These are phyloP conservation scores for Tympanuchus pallidicinctus DNA, from an alignment of 2,113 vertebrate genomes.

Conservation along the genomic window DNA sequence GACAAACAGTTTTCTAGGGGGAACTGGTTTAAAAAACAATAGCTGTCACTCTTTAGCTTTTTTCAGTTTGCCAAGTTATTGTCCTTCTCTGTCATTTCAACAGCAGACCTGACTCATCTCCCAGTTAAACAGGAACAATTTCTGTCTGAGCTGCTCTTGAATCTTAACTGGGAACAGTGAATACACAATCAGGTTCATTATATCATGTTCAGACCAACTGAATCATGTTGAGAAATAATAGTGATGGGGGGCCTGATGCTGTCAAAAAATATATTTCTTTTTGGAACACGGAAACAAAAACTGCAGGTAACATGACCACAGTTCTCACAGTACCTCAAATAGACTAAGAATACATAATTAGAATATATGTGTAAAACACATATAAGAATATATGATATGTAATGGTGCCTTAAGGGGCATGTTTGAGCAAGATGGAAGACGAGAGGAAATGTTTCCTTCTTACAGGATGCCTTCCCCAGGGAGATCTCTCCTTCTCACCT, in stretches of 20 bases:
- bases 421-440: background rate
- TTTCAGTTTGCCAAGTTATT: background rate
- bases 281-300: background rate
- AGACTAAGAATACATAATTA: background rate
- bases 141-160: background rate
- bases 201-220: background rate
- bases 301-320: background rate
- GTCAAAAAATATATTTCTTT: background rate
- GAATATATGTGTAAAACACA: background rate
- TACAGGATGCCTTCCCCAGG: background rate
- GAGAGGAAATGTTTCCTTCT: background rate
- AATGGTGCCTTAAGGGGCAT: background rate
- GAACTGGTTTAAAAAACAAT: background rate
- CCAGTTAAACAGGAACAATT: background rate
- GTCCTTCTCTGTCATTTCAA: background rate
- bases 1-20: background rate
- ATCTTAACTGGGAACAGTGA: background rate
- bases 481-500: background rate
- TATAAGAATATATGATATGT: background rate
- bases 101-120: background rate
- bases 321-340: background rate
- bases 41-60: background rate
- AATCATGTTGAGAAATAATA: background rate
- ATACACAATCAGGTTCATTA: background rate
- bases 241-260: background rate